Percentiles rank a stretch among this genome's conserved stretches.
These are phyloP conservation scores for Petrocephalus schoutedeni DNA, from an alignment of 2,797 vertebrate genomes.

Conservation along the genomic window DNA sequence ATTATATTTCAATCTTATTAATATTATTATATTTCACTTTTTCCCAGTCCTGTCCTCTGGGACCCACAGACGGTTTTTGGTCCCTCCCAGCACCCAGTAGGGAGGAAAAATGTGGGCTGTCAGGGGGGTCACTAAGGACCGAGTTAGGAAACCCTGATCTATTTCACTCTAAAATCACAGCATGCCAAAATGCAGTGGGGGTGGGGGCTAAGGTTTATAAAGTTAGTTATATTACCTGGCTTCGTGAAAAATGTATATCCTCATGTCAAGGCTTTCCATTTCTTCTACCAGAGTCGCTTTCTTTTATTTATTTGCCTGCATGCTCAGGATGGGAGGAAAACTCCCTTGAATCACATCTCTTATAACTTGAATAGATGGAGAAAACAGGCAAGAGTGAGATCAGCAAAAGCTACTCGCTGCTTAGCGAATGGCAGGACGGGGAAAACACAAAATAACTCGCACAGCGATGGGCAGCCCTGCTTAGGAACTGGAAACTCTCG, in stretches of 20 bases:
- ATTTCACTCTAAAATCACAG: background rate
- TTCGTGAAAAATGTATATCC: background rate
- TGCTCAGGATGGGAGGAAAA: background rate
- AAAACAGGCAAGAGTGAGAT: background rate
- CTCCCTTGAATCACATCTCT: background rate
- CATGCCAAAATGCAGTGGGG: background rate
- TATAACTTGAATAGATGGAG: background rate
- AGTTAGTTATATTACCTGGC: background rate
- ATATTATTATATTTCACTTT: too few relatives aligned
- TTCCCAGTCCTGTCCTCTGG: too few relatives aligned
- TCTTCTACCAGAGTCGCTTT: background rate
- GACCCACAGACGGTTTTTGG: too few relatives aligned
- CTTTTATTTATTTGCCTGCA: background rate
- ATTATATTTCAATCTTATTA: too few relatives aligned
- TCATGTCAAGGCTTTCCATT: background rate
- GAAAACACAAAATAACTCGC: background rate
- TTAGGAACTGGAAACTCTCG: background rate
- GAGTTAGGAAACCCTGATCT: background rate
- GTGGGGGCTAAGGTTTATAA: background rate
- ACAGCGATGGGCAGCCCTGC: background rate
- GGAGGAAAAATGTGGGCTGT: background rate
- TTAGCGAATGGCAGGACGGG: background rate
- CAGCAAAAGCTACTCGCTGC: background rate
- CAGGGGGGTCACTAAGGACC: background rate
- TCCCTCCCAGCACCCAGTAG: background rate